These are phyloP conservation scores for Alectura lathami DNA, from an alignment of 2,113 vertebrate species.

Conservation along the genomic window DNA sequence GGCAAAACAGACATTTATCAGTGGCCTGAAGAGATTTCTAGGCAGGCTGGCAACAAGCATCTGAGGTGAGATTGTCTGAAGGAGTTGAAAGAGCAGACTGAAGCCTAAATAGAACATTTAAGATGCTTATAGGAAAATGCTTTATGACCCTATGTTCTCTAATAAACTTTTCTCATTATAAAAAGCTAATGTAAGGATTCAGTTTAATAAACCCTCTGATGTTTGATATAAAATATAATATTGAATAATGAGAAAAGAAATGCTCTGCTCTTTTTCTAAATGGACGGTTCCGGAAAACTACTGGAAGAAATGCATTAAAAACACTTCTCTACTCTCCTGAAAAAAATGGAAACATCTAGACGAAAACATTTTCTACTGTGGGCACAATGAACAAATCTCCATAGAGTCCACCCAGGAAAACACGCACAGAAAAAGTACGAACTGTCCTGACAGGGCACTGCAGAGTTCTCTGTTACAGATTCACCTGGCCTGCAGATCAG, in stretches of 20 bases:
- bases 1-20: not conserved
- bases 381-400: not conserved
- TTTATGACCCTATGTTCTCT: not conserved
- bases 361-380: not conserved
- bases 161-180: slow-evolving; percentile 49
- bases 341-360: not conserved
- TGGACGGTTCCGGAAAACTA: not conserved
- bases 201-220: slow-evolving; percentile 28
- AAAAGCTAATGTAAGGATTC: slow-evolving; percentile 48
- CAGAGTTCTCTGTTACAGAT: not conserved
- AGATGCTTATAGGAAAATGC: not conserved
- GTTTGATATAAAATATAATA: slow-evolving; percentile 14
- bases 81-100: not conserved
- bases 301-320: not conserved
- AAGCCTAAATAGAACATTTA: slow-evolving; percentile 13
- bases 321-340: not conserved
- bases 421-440: fast-evolving
- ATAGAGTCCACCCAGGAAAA: not conserved
- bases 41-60: not conserved
- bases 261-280: not conserved
- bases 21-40: not conserved
- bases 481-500: not conserved
- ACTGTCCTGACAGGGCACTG: not conserved
- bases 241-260: not conserved
- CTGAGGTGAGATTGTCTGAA: not conserved